phyloP scores from a whole-genome alignment of 1,140 invertebrate species.

The Nasonia longicornis region DNA sequence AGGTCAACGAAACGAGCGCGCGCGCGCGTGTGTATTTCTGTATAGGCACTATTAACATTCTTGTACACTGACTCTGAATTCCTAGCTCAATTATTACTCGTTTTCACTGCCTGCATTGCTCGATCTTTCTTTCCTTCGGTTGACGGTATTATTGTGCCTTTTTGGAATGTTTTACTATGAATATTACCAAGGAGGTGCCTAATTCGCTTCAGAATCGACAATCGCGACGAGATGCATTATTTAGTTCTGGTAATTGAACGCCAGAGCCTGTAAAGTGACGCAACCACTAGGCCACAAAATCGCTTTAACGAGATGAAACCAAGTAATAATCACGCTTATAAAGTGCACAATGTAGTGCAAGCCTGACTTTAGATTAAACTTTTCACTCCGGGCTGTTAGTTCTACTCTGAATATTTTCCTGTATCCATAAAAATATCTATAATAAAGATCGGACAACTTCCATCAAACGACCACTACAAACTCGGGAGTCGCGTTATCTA shows the following conservation, averaged over 20 bases:
- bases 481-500: neutral
- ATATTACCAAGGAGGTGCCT: neutral
- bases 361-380: neutral
- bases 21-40: neutral
- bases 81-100: neutral
- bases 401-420: neutral
- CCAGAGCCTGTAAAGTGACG: neutral
- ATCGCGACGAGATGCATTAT: neutral
- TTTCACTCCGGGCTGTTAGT: neutral
- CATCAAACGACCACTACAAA: neutral
- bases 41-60: conserved; percentile 59
- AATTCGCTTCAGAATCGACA: neutral
- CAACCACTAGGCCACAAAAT: neutral
- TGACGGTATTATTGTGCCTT: neutral
- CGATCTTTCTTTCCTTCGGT: too few species aligned
- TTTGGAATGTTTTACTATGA: neutral
- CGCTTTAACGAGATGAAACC: neutral
- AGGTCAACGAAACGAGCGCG: neutral
- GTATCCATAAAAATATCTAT: neutral
- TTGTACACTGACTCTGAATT: conserved; percentile 18
- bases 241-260: neutral
- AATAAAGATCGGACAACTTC: neutral
- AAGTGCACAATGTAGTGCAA: neutral
- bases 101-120: neutral
- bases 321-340: neutral